phyloP scores from a whole-genome alignment of 2,888 invertebrate genomes.

The Tachina lurida region DNA sequence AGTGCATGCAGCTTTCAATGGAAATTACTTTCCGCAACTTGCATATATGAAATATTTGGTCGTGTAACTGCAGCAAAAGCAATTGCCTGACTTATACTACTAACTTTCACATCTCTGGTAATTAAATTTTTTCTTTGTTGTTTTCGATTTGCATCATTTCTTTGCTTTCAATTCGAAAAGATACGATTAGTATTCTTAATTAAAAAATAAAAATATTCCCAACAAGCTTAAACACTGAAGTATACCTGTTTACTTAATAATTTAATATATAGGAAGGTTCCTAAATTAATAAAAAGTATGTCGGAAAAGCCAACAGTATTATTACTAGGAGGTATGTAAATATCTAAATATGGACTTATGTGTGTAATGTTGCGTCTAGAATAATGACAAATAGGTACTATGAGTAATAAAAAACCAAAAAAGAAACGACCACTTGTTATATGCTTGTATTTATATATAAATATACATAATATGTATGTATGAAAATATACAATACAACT shows the following conservation, averaged over 20 bases:
- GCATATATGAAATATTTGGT: too few species aligned
- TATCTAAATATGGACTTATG: neutral
- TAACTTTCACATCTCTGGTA: conserved; percentile 21
- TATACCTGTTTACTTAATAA: conserved; percentile 24
- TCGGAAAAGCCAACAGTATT: conserved; percentile 81
- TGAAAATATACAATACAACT: neutral
- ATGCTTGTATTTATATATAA: neutral
- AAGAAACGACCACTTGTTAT: conserved; percentile 60
- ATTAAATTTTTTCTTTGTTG: conserved; percentile 17
- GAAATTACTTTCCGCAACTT: too few species aligned
- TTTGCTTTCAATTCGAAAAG: conserved; percentile 39
- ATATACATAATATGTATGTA: neutral
- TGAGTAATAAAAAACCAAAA: conserved; percentile 51
- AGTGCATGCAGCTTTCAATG: too few species aligned
- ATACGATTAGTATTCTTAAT: conserved; percentile 47
- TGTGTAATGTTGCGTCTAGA: neutral
- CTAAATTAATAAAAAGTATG: conserved; percentile 72
- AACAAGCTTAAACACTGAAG: conserved; percentile 48
- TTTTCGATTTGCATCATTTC: conserved; percentile 55
- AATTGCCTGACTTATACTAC: neutral
- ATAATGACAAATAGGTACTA: conserved; percentile 42
- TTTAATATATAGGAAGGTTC: conserved; percentile 5
- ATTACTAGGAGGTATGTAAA: conserved; percentile 81
- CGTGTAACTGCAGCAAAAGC: neutral
- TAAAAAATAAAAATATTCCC: conserved; percentile 53